Percentiles rank a stretch among this genome's conserved stretches.
These are phyloP conservation scores for Neomorphus geoffroyi DNA, from an alignment of 2,797 vertebrate genomes.

Conservation along the genomic window DNA sequence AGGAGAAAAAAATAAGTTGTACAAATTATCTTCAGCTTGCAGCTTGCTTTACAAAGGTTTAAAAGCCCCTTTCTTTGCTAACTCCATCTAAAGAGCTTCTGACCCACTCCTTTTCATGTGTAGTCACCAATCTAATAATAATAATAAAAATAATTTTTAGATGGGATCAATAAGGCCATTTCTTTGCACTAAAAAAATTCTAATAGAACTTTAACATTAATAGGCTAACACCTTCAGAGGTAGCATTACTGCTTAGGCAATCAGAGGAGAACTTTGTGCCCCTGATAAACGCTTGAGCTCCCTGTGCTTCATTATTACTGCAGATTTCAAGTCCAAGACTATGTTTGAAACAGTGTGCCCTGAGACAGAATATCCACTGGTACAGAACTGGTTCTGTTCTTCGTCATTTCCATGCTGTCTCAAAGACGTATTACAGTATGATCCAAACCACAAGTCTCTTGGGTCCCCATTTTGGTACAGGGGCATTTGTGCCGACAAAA, in stretches of 20 bases:
- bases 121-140: constrained; percentile 47
- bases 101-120: constrained; percentile 53
- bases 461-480: not conserved
- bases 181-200: constrained; percentile 58
- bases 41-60: constrained; percentile 73
- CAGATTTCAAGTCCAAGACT: not conserved
- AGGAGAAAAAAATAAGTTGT: constrained; percentile 62
- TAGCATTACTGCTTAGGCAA: not conserved
- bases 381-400: not conserved
- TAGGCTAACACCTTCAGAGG: constrained; percentile 49
- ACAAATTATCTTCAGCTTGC: constrained; percentile 73
- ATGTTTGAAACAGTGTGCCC: not conserved
- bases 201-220: constrained; percentile 51
- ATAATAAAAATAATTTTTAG: constrained; percentile 34
- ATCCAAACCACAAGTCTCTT: not conserved
- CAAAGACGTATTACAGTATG: constrained; percentile 3
- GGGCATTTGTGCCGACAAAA: not conserved
- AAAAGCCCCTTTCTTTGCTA: constrained; percentile 53
- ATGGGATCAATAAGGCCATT: constrained; percentile 50
- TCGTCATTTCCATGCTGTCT: constrained; percentile 12
- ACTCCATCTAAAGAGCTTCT: constrained; percentile 46
- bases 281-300: constrained; percentile 27
- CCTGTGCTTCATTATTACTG: not conserved
- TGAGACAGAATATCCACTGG: not conserved
- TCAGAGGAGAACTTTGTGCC: constrained; percentile 30